Conservation (phyloP, 2,797 vertebrate genomes). For the Sternotherus odoratus region DNA sequence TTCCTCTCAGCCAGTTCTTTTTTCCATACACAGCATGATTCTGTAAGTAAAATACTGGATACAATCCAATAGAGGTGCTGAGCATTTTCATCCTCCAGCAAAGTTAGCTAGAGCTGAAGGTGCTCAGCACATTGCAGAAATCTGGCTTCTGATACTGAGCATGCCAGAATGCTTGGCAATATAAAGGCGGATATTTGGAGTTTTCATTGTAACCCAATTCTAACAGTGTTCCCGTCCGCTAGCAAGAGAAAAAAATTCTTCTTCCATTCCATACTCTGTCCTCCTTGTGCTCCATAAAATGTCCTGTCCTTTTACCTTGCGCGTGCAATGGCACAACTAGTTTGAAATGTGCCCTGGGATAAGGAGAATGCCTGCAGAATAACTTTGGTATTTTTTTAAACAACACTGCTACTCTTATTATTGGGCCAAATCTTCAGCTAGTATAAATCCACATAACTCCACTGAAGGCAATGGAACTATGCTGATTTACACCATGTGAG, state of each 20-base stretch:
- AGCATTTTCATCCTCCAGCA: neutral
- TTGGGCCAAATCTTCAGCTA: neutral
- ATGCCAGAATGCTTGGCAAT: neutral
- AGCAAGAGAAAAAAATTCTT: neutral
- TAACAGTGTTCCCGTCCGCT: neutral
- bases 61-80: neutral
- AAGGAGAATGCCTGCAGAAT: neutral
- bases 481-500: neutral
- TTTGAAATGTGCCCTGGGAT: neutral
- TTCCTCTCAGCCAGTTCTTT: neutral
- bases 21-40: neutral
- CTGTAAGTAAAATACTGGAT: neutral
- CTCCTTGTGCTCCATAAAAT: neutral
- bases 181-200: neutral
- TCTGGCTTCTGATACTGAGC: neutral
- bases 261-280: neutral
- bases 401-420: neutral
- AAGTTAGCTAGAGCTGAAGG: neutral
- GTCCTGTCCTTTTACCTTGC: neutral
- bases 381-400: neutral
- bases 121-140: neutral
- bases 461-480: neutral
- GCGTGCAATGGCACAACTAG: neutral
- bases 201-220: neutral
- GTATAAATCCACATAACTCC: neutral